phyloP scores from a whole-genome alignment of 1,140 invertebrate genomes.

The Bombus fervidus region DNA sequence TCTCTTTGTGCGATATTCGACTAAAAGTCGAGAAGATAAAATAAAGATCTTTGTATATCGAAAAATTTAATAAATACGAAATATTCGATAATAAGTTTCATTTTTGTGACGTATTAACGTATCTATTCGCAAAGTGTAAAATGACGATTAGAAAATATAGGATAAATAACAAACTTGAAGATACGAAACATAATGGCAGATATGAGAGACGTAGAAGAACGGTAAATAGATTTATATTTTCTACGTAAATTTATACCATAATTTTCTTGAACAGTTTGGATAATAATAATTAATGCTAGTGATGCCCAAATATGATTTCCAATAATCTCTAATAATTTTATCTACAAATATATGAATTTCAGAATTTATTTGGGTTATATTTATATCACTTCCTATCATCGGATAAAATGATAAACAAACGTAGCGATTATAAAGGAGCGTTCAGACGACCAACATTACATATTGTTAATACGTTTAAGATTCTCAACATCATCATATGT shows the following conservation, averaged over 20 bases:
- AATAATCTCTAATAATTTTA: no score
- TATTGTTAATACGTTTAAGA: no score
- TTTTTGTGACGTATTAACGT: neutral
- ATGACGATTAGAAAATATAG: neutral
- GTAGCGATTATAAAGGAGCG: no score
- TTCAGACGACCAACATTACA: no score
- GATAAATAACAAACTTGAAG: neutral
- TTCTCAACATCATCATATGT: no score
- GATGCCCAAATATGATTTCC: neutral
- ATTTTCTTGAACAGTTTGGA: no score
- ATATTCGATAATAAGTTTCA: neutral
- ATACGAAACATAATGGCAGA: neutral
- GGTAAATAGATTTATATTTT: neutral
- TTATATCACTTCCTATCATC: neutral
- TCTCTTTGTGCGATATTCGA: neutral
- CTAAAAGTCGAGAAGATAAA: neutral
- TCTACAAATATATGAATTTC: neutral
- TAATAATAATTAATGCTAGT: neutral
- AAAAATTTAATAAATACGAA: neutral
- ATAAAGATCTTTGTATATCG: neutral
- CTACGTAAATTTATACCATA: neutral
- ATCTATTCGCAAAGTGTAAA: neutral
- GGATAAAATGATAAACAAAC: neutral
- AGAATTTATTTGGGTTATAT: neutral
- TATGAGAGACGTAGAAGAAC: conserved; percentile 11